Base-by-base conservation (phyloP, 2,888 invertebrate species). In the Stenurella melanura region DNA sequence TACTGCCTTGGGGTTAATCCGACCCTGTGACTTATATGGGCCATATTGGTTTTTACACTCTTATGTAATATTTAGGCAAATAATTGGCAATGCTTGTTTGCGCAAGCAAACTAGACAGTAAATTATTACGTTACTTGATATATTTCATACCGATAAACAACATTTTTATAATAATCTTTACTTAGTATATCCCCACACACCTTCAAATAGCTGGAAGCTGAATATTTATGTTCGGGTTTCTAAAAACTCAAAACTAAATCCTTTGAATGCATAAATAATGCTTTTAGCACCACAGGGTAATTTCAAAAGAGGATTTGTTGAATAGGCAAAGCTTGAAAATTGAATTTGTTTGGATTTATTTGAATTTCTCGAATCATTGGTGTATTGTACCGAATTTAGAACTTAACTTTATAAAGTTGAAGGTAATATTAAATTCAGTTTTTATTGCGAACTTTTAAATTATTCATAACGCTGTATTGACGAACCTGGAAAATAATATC, bases 181-280 rank as follows among this genome's bases (percentile, higher is more conserved):
- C 60, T n/a, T n/a, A 21, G 11, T 12, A 26, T 18, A 38, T 38
- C 18, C 38, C 12, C 3, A 63, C 26, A 34, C 30, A 34, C 30
- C 6, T 15, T 18, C 18, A 38, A 66, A 66, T 50, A 42, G 58
- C 54, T 30, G 60, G 54, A 75, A 71, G 68, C 67, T 73, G 80
- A 79, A 81, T 81, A 79, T 78, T 78, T 77, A 79, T 79, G 66
- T 38, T 68, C 60, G 68, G 71, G 78, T 80, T 80, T 80, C 77
- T 68, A 73, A 77, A 76, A 79, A 77, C 73, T 74, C 77, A 56
- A 73, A 64, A 74, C 78, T 78, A 78, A 77, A 78, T 70, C 76
- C 75, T 57, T 70, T 60, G 79, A 77, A 80, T 80, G 80, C 71
- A 81, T 81, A 81, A 81, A 74, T 81, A 81, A 81, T 81, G 81